Evolutionary conservation across 2,113 vertebrate genomes (phyloP).

Genomic region (Xenopus laevis): DNA sequence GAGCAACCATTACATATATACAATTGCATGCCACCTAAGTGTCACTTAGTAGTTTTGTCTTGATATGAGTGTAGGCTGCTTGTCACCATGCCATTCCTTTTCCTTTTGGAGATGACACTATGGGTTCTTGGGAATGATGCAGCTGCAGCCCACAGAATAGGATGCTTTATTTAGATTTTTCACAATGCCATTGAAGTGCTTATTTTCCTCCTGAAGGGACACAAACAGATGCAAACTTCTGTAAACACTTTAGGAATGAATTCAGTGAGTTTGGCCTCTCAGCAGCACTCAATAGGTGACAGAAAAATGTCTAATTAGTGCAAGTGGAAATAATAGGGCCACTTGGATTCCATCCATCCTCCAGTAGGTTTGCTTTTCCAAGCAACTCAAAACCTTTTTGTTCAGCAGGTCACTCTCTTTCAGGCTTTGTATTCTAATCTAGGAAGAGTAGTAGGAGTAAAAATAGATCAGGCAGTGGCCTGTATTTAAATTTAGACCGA

Average conservation of each 20-base stretch:
- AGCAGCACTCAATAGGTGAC: slow-evolving; percentile 77
- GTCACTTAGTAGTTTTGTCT: not conserved
- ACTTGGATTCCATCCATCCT: slow-evolving; percentile 80
- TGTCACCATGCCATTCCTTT: slow-evolving; percentile 52
- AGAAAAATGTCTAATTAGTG: slow-evolving; percentile 89
- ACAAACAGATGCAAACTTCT: slow-evolving; percentile 86
- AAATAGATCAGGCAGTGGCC: slow-evolving; percentile 65
- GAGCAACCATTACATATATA: too few relatives aligned
- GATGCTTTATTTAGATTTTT: slow-evolving; percentile 71
- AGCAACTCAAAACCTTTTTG: slow-evolving; percentile 78
- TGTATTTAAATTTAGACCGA: slow-evolving; percentile 60
- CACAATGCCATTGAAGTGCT: slow-evolving; percentile 83
- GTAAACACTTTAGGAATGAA: slow-evolving; percentile 85
- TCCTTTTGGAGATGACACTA: slow-evolving; percentile 65
- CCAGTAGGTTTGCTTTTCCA: slow-evolving; percentile 76
- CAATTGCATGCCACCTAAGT: too few relatives aligned
- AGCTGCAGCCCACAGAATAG: slow-evolving; percentile 68
- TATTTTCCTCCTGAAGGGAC: slow-evolving; percentile 85
- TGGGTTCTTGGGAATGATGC: slow-evolving; percentile 65
- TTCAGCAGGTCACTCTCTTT: slow-evolving; percentile 74
- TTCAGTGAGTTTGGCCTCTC: slow-evolving; percentile 82
- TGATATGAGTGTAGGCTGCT: not conserved
- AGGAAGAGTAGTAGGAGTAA: slow-evolving; percentile 64
- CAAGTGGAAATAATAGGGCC: slow-evolving; percentile 83
- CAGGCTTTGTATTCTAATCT: slow-evolving; percentile 72